Conservation (phyloP, 2,113 vertebrate genomes). For the Actinemys pallida region DNA sequence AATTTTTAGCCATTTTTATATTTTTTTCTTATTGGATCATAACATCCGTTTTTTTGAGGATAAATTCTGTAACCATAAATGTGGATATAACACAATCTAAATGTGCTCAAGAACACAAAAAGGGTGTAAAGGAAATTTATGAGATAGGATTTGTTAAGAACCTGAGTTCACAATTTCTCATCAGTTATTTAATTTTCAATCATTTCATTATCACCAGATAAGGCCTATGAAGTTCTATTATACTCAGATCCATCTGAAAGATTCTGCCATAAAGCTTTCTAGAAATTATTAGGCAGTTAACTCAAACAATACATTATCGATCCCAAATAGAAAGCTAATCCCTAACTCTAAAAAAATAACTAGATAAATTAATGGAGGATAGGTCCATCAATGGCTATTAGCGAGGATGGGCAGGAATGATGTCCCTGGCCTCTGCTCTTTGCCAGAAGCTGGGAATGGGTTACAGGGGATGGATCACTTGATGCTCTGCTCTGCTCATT, state of each 20-base stretch:
- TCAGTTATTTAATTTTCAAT: not conserved
- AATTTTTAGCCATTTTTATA: not conserved
- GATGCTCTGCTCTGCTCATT: no score
- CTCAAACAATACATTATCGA: not conserved
- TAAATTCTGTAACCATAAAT: not conserved
- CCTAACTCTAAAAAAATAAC: not conserved
- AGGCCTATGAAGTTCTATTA: not conserved
- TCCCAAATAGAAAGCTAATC: constrained; percentile 53
- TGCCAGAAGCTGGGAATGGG: no score
- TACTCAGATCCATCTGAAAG: constrained; percentile 5
- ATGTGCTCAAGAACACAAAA: not conserved
- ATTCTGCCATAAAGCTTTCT: not conserved
- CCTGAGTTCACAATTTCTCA: not conserved
- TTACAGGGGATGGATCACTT: no score
- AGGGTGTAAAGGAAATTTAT: not conserved
- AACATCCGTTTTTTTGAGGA: not conserved
- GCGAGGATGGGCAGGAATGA: no score
- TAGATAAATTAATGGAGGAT: no score
- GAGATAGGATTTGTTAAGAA: not conserved
- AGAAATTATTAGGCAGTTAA: constrained; percentile 26
- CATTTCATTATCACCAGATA: constrained; percentile 25
- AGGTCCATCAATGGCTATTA: no score
- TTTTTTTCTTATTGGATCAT: not conserved
- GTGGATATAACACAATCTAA: not conserved
- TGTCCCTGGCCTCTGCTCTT: no score